phyloP scores from a whole-genome alignment of 2,888 invertebrate genomes.

The Rhagonycha fulva region DNA sequence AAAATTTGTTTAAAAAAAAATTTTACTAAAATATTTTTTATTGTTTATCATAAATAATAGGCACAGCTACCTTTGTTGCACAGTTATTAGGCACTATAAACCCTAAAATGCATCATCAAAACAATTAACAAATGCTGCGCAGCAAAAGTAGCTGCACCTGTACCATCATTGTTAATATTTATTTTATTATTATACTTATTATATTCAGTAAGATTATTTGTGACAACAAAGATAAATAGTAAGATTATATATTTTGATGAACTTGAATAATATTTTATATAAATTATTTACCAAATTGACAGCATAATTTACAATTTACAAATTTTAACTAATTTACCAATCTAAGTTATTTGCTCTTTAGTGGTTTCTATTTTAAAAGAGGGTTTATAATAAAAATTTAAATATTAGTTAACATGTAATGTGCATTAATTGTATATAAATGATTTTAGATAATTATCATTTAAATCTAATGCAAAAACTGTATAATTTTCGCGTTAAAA shows the following conservation, averaged over 20 bases:
- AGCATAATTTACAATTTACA: not conserved
- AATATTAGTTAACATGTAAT: not conserved
- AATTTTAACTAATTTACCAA: not conserved
- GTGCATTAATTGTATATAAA: not conserved
- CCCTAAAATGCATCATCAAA: too few relatives aligned
- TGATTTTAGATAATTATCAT: not conserved
- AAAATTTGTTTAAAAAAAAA: not conserved
- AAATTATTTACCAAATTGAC: not conserved
- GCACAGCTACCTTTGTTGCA: too few relatives aligned
- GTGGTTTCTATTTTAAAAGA: not conserved
- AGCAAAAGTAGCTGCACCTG: too few relatives aligned
- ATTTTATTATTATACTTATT: too few relatives aligned
- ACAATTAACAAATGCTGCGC: too few relatives aligned
- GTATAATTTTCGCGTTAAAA: not conserved
- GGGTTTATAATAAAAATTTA: not conserved
- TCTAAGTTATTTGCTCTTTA: not conserved
- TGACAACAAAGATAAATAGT: not conserved
- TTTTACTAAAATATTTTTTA: not conserved
- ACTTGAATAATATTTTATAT: not conserved
- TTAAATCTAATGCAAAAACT: not conserved
- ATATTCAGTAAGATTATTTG: too few relatives aligned
- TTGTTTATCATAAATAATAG: too few relatives aligned
- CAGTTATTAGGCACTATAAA: too few relatives aligned
- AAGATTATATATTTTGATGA: not conserved
- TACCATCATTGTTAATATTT: too few relatives aligned